Percentiles rank a stretch among this genome's conserved stretches.
Evolutionary conservation across 2,113 vertebrate genomes (phyloP).

Genomic region (Nibea coibor): DNA sequence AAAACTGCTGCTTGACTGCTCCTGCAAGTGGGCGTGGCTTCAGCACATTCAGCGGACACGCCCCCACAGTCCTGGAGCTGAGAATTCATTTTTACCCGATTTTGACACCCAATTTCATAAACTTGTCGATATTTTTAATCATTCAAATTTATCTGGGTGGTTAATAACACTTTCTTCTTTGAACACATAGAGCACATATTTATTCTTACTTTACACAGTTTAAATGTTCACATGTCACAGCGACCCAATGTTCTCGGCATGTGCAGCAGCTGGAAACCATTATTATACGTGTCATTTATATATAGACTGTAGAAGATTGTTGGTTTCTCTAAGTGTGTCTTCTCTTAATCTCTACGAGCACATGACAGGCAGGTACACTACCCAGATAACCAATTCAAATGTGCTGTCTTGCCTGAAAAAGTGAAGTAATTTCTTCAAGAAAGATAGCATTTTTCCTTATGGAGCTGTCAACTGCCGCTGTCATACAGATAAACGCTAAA

Average conservation of each 20-base stretch:
- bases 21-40: too few relatives aligned
- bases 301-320: constrained; percentile 18
- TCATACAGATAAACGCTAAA: constrained; percentile 14
- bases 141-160: too few relatives aligned
- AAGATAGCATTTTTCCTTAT: constrained; percentile 35
- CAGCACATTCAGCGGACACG: too few relatives aligned
- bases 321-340: constrained; percentile 25
- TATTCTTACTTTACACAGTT: not conserved
- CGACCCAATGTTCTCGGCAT: not conserved
- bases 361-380: constrained; percentile 45
- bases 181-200: too few relatives aligned
- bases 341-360: constrained; percentile 21
- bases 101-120: too few relatives aligned
- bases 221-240: constrained; percentile 21
- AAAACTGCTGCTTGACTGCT: too few relatives aligned
- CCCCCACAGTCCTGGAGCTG: too few relatives aligned
- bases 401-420: constrained; percentile 24
- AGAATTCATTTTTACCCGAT: too few relatives aligned
- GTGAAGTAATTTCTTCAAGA: constrained; percentile 37
- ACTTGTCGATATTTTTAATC: too few relatives aligned
- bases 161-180: too few relatives aligned
- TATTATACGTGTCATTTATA: constrained; percentile 47
- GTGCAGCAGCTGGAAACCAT: constrained; percentile 25
- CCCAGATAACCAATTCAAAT: constrained; percentile 51
- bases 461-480: constrained; percentile 42